A percentile compares a stretch with the other conserved stretches of the same genome.
Conservation (phyloP, 2,113 vertebrate genomes). For the Labrus mixtus region DNA sequence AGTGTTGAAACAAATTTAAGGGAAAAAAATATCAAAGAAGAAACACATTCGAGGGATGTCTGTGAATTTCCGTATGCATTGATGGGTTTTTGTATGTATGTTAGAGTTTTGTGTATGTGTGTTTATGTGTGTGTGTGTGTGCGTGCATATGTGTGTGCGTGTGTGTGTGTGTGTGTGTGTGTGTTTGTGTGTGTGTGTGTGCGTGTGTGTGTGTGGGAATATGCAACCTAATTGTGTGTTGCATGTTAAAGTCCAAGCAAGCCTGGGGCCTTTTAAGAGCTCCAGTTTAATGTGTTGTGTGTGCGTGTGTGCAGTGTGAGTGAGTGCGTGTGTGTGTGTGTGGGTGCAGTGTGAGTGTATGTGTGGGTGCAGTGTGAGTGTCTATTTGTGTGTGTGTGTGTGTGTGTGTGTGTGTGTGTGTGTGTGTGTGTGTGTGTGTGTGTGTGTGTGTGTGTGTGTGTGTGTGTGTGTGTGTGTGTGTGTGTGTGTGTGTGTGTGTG, state of each 20-base stretch:
- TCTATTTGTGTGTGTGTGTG: background rate
- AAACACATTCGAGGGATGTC: no score
- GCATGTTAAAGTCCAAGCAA: conserved; percentile 31
- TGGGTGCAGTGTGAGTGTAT: background rate
- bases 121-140: no score
- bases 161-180: background rate
- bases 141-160: no score
- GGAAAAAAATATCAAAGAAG: no score
- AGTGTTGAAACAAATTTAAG: no score
- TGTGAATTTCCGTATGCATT: no score
- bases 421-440: background rate
- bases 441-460: background rate
- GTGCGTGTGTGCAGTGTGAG: background rate
- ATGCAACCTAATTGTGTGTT: conserved; percentile 14
- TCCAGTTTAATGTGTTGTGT: background rate
- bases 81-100: no score
- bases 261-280: conserved; percentile 49
- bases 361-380: no score
- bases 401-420: conserved; percentile 35
- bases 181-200: background rate
- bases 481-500: background rate
- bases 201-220: conserved; percentile 10
- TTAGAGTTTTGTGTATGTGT: no score
- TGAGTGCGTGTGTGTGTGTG: background rate
- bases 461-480: conserved; percentile 8